These are phyloP conservation scores for Sceliomorpha sp. DNA, from an alignment of 2,888 invertebrate species.

Conservation along the genomic window DNA sequence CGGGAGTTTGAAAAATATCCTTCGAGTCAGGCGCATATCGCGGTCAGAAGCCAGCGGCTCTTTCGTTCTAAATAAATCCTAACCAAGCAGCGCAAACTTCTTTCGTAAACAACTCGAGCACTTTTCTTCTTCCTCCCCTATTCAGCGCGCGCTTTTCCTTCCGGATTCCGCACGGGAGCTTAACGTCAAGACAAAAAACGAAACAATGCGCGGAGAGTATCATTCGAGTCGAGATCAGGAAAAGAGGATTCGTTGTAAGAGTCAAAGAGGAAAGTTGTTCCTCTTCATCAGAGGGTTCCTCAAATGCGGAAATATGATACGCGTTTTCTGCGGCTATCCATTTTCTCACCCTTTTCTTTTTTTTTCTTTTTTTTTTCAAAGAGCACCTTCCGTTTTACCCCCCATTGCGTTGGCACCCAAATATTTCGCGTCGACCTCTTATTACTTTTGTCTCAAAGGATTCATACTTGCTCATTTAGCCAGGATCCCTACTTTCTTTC, in stretches of 20 bases:
- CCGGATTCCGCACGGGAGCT: conserved; percentile 20
- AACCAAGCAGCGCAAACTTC: conserved; percentile 8
- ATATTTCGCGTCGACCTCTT: conserved; percentile 56
- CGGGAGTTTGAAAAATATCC: no score
- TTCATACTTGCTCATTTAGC: conserved; percentile 74
- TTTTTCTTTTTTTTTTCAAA: conserved; percentile 24
- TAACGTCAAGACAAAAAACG: conserved; percentile 29
- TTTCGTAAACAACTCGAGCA: conserved; percentile 21
- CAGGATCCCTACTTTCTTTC: conserved; percentile 64
- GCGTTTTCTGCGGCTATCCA: conserved; percentile 55
- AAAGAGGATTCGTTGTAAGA: conserved; percentile 57
- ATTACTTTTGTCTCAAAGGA: conserved; percentile 76
- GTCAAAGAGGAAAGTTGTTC: conserved; percentile 70
- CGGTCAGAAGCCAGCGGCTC: conserved; percentile 8
- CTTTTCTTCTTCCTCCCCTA: conserved; percentile 11
- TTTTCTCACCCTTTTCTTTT: conserved; percentile 46
- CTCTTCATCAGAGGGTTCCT: conserved; percentile 64
- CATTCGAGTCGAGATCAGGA: conserved; percentile 26
- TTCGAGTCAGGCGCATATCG: no score
- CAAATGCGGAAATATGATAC: conserved; percentile 63
- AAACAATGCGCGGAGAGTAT: conserved; percentile 34
- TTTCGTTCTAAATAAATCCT: conserved; percentile 23
- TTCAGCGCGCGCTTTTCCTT: conserved; percentile 11
- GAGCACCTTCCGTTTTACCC: conserved; percentile 17
- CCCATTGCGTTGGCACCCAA: conserved; percentile 16